Percentiles rank a stretch among this genome's conserved stretches.
These are phyloP conservation scores for Trichomycterus rosablanca DNA, from an alignment of 2,113 vertebrate species.

Conservation along the genomic window DNA sequence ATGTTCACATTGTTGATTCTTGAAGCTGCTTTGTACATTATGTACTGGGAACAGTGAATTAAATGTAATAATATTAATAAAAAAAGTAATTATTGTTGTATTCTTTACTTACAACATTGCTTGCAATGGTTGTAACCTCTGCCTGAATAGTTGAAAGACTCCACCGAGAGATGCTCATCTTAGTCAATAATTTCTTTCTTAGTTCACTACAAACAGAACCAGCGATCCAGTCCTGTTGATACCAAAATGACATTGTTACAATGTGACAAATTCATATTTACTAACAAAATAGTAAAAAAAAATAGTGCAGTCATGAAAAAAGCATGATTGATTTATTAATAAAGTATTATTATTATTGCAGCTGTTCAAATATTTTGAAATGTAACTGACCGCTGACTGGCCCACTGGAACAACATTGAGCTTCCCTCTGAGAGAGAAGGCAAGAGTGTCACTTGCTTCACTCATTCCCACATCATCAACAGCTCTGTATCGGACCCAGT, in stretches of 20 bases:
- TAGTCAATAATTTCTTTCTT: background rate
- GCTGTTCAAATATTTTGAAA: background rate
- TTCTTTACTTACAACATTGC: background rate
- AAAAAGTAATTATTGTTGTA: background rate
- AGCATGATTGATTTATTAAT: too few relatives aligned
- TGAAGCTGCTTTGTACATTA: too few relatives aligned
- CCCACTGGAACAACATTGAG: background rate
- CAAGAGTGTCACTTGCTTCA: slow-evolving; percentile 14
- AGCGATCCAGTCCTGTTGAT: too few relatives aligned
- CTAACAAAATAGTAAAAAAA: too few relatives aligned
- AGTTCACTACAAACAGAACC: background rate
- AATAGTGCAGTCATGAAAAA: too few relatives aligned
- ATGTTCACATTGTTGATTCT: too few relatives aligned
- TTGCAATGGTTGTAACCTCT: background rate
- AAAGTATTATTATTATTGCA: too few relatives aligned
- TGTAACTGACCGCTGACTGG: background rate
- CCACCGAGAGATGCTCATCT: background rate
- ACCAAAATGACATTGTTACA: too few relatives aligned
- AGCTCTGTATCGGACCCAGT: slow-evolving; percentile 11
- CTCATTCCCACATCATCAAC: slow-evolving; percentile 18
- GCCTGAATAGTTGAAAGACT: background rate
- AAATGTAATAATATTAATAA: too few relatives aligned
- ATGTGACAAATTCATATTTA: too few relatives aligned
- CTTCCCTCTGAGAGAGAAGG: background rate
- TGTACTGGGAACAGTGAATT: too few relatives aligned